A percentile compares a stretch with the other conserved stretches of the same genome.
Conservation (phyloP, 2,888 invertebrate genomes). For the Lamellibrachia satsuma region DNA sequence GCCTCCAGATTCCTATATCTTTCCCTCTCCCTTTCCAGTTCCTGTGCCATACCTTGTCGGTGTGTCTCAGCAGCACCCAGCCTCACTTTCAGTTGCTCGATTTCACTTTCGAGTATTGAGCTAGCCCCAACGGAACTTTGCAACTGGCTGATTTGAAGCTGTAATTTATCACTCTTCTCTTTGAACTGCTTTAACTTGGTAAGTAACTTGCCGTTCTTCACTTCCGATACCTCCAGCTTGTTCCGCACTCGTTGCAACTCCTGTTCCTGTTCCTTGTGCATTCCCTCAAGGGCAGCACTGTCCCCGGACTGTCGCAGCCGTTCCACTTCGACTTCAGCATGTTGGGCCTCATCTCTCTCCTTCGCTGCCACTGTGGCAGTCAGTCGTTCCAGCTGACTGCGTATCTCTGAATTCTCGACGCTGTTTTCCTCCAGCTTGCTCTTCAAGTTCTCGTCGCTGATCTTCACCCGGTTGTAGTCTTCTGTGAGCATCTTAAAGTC, state of each 20-base stretch:
- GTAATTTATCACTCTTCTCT: conserved; percentile 65
- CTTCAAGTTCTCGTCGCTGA: conserved; percentile 39
- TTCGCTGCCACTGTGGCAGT: background rate
- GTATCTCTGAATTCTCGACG: conserved; percentile 32
- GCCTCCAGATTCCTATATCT: conserved; percentile 35
- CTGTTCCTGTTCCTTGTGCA: conserved; percentile 22
- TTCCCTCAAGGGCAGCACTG: background rate
- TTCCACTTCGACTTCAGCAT: background rate
- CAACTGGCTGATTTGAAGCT: conserved; percentile 39
- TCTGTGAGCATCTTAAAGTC: conserved; percentile 42
- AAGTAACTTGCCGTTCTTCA: conserved; percentile 80
- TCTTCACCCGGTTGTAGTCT: conserved; percentile 49
- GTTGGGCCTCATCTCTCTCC: background rate
- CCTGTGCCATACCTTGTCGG: conserved; percentile 24
- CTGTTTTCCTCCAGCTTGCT: conserved; percentile 33
- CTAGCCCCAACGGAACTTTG: background rate
- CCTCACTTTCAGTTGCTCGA: conserved; percentile 28
- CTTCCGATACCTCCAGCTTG: conserved; percentile 48
- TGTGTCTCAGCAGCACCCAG: conserved; percentile 24
- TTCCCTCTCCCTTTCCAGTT: conserved; percentile 25
- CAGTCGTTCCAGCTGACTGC: conserved; percentile 34
- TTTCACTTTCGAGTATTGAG: conserved; percentile 28
- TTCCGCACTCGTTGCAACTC: conserved; percentile 32
- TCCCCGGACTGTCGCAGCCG: conserved; percentile 23
- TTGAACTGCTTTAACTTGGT: conserved; percentile 87